Percentiles rank a stretch among this genome's conserved stretches.
Evolutionary conservation across 2,113 vertebrate species (phyloP).

Genomic region (Axis porcinus): DNA sequence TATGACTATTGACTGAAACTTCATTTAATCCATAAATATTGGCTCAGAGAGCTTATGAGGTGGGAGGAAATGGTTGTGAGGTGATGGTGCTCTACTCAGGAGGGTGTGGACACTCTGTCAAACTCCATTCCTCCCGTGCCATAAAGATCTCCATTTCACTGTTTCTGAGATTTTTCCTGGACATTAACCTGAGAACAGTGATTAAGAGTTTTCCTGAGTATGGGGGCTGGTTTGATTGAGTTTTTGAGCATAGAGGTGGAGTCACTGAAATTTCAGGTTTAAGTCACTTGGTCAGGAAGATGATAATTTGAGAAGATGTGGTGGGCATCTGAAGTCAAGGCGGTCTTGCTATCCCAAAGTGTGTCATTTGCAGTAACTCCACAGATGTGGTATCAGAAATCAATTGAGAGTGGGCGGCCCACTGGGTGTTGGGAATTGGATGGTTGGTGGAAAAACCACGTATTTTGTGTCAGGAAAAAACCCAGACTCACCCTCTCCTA

Average conservation of each 20-base stretch:
- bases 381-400: neutral
- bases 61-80: neutral
- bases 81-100: neutral
- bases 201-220: neutral
- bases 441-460: neutral
- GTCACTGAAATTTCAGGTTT: neutral
- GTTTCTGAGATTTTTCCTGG: neutral
- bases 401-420: neutral
- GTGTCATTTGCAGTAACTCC: neutral
- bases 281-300: neutral
- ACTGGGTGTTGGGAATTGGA: neutral
- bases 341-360: neutral
- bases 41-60: neutral
- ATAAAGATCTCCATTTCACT: neutral
- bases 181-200: neutral
- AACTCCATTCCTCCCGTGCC: neutral
- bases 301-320: neutral
- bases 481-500: neutral
- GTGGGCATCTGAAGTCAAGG: neutral
- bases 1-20: neutral
- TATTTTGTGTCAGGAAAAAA: neutral
- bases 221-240: neutral
- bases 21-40: neutral
- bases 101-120: neutral
- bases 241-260: neutral